Percentiles rank a stretch among this genome's conserved stretches.
Evolutionary conservation across 1,140 invertebrate genomes (phyloP).

Genomic region (Eumeta japonica): DNA sequence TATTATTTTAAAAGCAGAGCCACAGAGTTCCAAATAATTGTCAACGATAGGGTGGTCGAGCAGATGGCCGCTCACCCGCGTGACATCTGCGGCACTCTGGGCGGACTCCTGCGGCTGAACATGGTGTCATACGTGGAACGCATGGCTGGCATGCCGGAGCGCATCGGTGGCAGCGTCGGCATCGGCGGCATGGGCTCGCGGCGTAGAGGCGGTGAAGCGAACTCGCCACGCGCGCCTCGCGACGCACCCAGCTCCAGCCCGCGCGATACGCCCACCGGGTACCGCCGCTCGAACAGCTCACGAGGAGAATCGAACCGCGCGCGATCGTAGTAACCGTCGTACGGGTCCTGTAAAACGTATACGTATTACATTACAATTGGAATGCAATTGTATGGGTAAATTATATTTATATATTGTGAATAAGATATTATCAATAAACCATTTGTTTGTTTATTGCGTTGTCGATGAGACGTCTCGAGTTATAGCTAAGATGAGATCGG

Average conservation of each 20-base stretch:
- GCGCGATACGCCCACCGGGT: conserved; percentile 66
- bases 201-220: conserved; percentile 64
- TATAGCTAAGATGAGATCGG: too few relatives aligned
- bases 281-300: conserved; percentile 76
- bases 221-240: conserved; percentile 64
- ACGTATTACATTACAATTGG: too few relatives aligned
- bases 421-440: too few relatives aligned
- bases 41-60: neutral
- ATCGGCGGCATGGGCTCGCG: conserved; percentile 67
- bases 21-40: conserved; percentile 1
- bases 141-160: conserved; percentile 60
- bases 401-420: too few relatives aligned
- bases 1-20: too few relatives aligned
- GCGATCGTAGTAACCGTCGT: conserved; percentile 79
- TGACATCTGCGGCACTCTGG: conserved; percentile 56
- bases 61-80: conserved; percentile 40
- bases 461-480: too few relatives aligned
- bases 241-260: conserved; percentile 61
- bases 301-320: conserved; percentile 71
- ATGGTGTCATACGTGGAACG: conserved; percentile 71
- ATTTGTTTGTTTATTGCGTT: too few relatives aligned
- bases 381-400: neutral
- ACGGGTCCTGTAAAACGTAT: conserved; percentile 63
- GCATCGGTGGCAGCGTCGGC: conserved; percentile 60
- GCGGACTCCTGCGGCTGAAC: conserved; percentile 78